These are phyloP conservation scores for Calliscelio sp. DNA, from an alignment of 2,888 invertebrate genomes.

Conservation along the genomic window DNA sequence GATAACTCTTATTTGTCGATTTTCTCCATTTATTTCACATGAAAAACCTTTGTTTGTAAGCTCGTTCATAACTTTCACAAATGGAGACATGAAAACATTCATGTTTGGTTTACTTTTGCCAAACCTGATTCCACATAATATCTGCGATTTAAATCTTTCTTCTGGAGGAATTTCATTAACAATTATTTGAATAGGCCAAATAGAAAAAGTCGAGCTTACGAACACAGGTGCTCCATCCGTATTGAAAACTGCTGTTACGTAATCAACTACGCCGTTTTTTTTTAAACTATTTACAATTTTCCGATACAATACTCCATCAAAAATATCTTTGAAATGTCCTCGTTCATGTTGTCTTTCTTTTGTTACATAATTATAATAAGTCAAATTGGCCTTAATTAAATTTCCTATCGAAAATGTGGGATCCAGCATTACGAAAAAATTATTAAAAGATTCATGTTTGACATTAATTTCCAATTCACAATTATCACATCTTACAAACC, in stretches of 20 bases:
- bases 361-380: not conserved
- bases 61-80: conserved; percentile 9
- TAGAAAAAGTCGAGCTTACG: not conserved
- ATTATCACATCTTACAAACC: not conserved
- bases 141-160: not conserved
- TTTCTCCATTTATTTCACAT: conserved; percentile 3
- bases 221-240: conserved; percentile 22
- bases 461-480: not conserved
- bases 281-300: not conserved
- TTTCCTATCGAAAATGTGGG: not conserved
- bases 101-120: not conserved
- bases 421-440: not conserved
- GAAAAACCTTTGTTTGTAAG: conserved; percentile 2
- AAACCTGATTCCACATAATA: conserved; percentile 19
- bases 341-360: not conserved
- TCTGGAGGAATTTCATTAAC: conserved; percentile 23
- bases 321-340: not conserved
- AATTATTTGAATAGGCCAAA: conserved; percentile 19
- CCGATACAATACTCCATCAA: not conserved
- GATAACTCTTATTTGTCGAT: conserved; percentile 10
- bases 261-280: not conserved
- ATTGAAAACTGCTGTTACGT: not conserved
- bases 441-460: not conserved
- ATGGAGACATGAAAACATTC: conserved; percentile 5
- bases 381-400: not conserved